Percentiles rank a stretch among this genome's conserved stretches.
These are phyloP conservation scores for Macaca mulatta DNA, from an alignment of 2,113 vertebrate species.

Conservation along the genomic window DNA sequence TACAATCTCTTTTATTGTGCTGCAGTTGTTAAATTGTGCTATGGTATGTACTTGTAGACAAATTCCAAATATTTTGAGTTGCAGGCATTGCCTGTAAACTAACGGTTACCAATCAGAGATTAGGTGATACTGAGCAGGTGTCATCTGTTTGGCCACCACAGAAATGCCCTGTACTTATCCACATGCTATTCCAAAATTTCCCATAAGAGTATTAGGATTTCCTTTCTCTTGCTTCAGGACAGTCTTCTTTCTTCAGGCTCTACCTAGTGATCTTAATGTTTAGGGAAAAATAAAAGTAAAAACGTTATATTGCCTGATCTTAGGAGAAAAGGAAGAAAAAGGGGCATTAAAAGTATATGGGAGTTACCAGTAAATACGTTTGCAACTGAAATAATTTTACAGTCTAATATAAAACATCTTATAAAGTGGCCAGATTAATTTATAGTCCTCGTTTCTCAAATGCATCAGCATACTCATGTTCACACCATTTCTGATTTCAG, in stretches of 20 bases:
- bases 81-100: background rate
- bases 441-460: background rate
- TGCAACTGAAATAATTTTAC: background rate
- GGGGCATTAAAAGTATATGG: background rate
- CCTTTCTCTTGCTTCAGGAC: background rate
- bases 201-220: background rate
- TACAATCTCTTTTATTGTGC: background rate
- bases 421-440: background rate
- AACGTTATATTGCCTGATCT: background rate
- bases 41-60: background rate
- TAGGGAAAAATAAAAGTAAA: background rate
- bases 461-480: background rate
- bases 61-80: background rate
- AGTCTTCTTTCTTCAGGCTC: background rate
- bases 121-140: background rate
- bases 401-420: background rate
- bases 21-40: background rate
- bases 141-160: background rate
- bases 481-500: background rate
- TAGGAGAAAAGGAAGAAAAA: constrained; percentile 8
- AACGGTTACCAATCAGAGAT: background rate
- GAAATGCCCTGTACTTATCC: background rate
- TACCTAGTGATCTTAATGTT: background rate
- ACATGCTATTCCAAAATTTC: background rate
- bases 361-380: background rate